phyloP scores from a whole-genome alignment of 2,113 vertebrate species.

The Pygoscelis antarcticus region DNA sequence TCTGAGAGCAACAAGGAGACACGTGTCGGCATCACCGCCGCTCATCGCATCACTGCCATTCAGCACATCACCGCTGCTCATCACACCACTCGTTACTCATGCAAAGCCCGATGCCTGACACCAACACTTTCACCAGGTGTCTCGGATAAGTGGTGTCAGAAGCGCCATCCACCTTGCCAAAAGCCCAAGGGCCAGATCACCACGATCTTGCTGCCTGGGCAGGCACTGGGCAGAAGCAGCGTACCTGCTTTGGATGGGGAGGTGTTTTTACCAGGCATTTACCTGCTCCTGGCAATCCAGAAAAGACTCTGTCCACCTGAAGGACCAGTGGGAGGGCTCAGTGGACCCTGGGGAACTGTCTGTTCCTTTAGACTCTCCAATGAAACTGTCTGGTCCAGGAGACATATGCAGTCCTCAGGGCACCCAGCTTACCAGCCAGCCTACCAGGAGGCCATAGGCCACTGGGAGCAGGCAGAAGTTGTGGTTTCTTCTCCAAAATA shows the following conservation, averaged over 20 bases:
- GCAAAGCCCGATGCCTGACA: not conserved
- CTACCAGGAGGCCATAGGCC: not conserved
- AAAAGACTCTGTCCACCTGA: not conserved
- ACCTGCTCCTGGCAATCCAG: not conserved
- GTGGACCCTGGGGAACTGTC: not conserved
- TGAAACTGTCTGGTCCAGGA: not conserved
- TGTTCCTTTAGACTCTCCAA: not conserved
- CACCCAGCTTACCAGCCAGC: not conserved
- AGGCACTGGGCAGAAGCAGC: not conserved
- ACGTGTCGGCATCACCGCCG: accelerated
- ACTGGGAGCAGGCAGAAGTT: not conserved
- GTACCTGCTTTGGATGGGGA: not conserved
- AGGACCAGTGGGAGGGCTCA: not conserved
- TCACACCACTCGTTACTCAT: accelerated
- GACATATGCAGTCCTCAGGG: not conserved
- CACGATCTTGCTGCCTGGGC: not conserved
- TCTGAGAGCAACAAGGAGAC: not conserved
- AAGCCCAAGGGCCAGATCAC: not conserved
- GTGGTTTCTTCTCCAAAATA: accelerated
- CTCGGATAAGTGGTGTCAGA: not conserved
- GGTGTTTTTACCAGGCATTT: not conserved
- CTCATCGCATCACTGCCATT: accelerated
- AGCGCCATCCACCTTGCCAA: not conserved
- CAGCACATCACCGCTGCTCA: not conserved
- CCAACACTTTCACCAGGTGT: not conserved